Percentiles rank a stretch among this genome's conserved stretches.
Conservation (phyloP, 30 jellyfish, hydroid and myxozoan species). For the Turritopsis dohrnii region DNA sequence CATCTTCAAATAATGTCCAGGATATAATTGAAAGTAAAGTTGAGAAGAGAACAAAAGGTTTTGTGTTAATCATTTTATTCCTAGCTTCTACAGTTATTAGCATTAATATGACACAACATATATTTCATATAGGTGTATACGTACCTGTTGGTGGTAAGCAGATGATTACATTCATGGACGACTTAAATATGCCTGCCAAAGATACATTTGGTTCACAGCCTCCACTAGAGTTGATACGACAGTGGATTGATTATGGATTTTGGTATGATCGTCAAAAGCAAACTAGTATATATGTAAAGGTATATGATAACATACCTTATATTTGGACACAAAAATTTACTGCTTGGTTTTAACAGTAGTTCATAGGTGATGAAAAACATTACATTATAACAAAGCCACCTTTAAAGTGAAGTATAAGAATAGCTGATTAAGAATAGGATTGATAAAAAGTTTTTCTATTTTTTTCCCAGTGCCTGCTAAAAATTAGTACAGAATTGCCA, state of each 20-base stretch:
- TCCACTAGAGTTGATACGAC: slow-evolving; percentile 78
- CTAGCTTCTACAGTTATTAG: too few relatives aligned
- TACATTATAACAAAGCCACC: too few relatives aligned
- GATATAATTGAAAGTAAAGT: slow-evolving; percentile 88
- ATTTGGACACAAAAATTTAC: too few relatives aligned
- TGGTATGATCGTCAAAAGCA: slow-evolving; percentile 96
- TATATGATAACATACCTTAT: neutral
- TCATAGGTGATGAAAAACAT: too few relatives aligned
- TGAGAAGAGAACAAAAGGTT: slow-evolving; percentile 95
- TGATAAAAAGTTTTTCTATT: too few relatives aligned
- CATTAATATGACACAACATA: too few relatives aligned
- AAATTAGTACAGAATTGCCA: neutral
- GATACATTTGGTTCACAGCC: slow-evolving; percentile 95
- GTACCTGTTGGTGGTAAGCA: slow-evolving; percentile 94
- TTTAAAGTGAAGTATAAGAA: too few relatives aligned
- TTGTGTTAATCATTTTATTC: neutral
- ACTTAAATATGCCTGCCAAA: slow-evolving; percentile 90
- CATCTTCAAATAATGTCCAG: slow-evolving; percentile 85
- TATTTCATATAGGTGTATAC: slow-evolving; percentile 66
- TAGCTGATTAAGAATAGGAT: too few relatives aligned
- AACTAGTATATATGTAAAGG: slow-evolving; percentile 71
- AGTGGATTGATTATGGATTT: slow-evolving; percentile 95
- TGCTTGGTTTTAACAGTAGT: too few relatives aligned
- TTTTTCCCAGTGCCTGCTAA: neutral
- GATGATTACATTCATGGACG: slow-evolving; percentile 84